A percentile compares a stretch with the other conserved stretches of the same genome.
These are phyloP conservation scores for Neogale vison DNA, from an alignment of 2,113 vertebrate genomes.

Conservation along the genomic window DNA sequence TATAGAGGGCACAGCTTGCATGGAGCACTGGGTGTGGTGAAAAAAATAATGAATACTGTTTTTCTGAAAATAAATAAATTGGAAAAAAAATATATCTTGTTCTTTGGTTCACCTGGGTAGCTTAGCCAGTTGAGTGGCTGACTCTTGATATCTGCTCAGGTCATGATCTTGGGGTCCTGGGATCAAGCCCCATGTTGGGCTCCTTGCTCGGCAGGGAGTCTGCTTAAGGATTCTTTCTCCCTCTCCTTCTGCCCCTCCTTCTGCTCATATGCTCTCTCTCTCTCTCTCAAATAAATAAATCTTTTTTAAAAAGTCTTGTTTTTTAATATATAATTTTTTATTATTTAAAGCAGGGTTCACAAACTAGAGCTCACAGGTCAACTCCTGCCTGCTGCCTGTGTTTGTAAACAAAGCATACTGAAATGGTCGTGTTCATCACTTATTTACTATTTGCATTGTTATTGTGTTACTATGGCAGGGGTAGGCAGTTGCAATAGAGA, in stretches of 20 bases:
- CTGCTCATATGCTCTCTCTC: neutral
- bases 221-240: neutral
- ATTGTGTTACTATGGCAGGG: neutral
- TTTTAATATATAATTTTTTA: neutral
- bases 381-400: neutral
- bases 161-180: neutral
- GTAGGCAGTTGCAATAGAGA: neutral
- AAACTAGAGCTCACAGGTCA: neutral
- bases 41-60: too few species aligned
- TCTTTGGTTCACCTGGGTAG: neutral
- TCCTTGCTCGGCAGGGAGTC: neutral
- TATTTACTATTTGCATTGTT: neutral
- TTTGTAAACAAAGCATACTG: neutral
- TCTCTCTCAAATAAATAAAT: neutral
- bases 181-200: neutral
- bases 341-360: neutral
- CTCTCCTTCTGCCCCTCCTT: neutral
- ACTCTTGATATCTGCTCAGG: neutral
- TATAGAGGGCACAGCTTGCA: too few species aligned
- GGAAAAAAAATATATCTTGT: too few species aligned
- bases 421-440: too few species aligned
- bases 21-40: too few species aligned
- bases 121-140: neutral
- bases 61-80: too few species aligned
- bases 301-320: neutral